Percentiles rank a stretch among this genome's conserved stretches.
phyloP scores from a whole-genome alignment of 2,797 vertebrate genomes.

The Aplochiton taeniatus region DNA sequence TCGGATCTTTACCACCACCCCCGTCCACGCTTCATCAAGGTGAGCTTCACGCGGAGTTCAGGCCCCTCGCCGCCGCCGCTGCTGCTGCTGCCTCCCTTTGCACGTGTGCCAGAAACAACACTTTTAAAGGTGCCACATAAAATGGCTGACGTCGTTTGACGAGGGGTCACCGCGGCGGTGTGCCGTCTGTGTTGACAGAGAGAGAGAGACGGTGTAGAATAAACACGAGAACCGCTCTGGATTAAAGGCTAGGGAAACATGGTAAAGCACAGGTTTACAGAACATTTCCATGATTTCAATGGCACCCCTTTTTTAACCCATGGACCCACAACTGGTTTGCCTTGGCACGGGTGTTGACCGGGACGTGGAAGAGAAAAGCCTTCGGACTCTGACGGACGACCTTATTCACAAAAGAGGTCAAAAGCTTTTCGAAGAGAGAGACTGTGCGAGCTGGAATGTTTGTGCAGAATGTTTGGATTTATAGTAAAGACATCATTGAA shows the following conservation, averaged over 20 bases:
- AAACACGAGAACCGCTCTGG: too few species aligned
- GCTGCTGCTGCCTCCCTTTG: constrained; percentile 29
- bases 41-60: constrained; percentile 13
- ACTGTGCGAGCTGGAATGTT: constrained; percentile 16
- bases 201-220: neutral
- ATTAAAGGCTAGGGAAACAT: too few species aligned
- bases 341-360: too few species aligned
- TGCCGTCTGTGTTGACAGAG: constrained; percentile 31
- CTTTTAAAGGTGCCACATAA: constrained; percentile 44
- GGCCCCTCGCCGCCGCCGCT: constrained; percentile 19
- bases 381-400: neutral
- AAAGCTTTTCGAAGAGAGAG: constrained; percentile 9
- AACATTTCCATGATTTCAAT: too few species aligned
- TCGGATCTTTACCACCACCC: constrained; percentile 28
- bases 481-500: constrained; percentile 12
- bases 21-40: neutral
- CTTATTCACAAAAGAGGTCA: constrained; percentile 22
- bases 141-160: constrained; percentile 53
- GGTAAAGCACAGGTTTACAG: too few species aligned
- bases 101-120: constrained; percentile 35
- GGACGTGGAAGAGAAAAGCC: too few species aligned
- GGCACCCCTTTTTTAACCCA: too few species aligned
- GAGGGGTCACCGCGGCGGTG: constrained; percentile 38
- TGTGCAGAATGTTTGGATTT: constrained; percentile 1
- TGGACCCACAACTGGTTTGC: too few species aligned